Evolutionary conservation across 2,113 vertebrate species (phyloP).

Genomic region (Piaya cayana): DNA sequence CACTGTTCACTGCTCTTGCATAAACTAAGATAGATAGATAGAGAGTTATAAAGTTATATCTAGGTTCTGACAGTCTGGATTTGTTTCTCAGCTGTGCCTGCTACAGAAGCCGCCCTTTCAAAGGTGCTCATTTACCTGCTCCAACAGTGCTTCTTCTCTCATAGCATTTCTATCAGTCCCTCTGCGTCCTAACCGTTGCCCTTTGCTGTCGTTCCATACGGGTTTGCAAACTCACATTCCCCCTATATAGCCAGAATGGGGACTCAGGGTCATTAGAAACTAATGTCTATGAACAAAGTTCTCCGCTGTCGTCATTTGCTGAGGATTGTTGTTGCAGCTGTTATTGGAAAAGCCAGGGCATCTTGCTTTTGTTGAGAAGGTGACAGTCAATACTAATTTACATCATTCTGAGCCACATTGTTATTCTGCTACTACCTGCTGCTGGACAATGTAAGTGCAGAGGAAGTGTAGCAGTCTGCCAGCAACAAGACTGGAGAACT

Average conservation of each 20-base stretch:
- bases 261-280: background rate
- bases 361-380: background rate
- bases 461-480: background rate
- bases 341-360: background rate
- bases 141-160: background rate
- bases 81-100: background rate
- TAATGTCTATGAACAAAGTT: background rate
- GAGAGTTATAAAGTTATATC: background rate
- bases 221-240: background rate
- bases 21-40: background rate
- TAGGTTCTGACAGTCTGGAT: background rate
- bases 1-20: background rate
- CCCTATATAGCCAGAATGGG: background rate
- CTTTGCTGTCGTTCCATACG: background rate
- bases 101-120: background rate
- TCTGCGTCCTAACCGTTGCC: background rate
- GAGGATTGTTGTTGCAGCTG: background rate
- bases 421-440: background rate
- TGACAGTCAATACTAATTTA: background rate
- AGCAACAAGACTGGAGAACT: background rate
- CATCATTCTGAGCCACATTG: background rate
- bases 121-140: background rate
- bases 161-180: background rate
- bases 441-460: rapidly evolving
- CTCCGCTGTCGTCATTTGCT: background rate